A percentile compares a stretch with the other conserved stretches of the same genome.
Conservation (phyloP, 2,113 vertebrate species). For the Euleptes europaea region DNA sequence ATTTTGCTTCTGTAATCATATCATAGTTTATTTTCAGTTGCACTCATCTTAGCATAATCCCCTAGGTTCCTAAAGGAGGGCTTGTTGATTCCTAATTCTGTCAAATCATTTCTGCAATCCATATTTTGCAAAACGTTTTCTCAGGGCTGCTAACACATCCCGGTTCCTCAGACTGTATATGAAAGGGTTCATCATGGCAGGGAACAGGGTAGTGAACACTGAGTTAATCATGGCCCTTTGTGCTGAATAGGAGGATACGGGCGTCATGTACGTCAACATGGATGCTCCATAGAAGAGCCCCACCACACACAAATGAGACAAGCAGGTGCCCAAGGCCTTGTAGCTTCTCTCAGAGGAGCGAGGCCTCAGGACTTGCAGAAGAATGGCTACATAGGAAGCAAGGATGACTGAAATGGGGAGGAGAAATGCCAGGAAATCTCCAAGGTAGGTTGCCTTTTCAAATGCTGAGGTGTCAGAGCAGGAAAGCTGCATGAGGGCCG, state of each 20-base stretch:
- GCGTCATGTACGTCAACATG: slow-evolving; percentile 45
- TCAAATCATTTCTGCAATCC: not conserved
- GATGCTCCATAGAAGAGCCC: slow-evolving; percentile 50
- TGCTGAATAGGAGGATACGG: slow-evolving; percentile 8
- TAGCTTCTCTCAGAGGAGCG: slow-evolving; percentile 6
- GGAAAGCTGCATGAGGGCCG: slow-evolving; percentile 25
- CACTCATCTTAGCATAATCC: not conserved
- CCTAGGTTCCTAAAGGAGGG: not conserved
- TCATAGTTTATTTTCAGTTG: no score
- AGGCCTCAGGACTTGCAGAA: slow-evolving; percentile 16
- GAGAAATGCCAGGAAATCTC: slow-evolving; percentile 32
- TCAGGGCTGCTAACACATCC: not conserved
- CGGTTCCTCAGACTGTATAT: not conserved
- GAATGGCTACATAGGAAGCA: slow-evolving; percentile 40
- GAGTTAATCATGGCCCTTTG: not conserved
- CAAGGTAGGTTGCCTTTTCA: slow-evolving; percentile 41
- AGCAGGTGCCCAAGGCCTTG: slow-evolving; percentile 44
- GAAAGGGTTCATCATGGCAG: not conserved
- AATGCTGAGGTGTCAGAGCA: slow-evolving; percentile 46
- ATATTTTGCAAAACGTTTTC: not conserved
- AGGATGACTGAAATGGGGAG: slow-evolving; percentile 46
- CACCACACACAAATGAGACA: slow-evolving; percentile 37
- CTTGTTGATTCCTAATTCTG: not conserved
- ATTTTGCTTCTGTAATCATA: no score
- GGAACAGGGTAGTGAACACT: not conserved